Evolutionary conservation across 2,113 vertebrate species (phyloP).

Genomic region (Oncorhynchus nerka): DNA sequence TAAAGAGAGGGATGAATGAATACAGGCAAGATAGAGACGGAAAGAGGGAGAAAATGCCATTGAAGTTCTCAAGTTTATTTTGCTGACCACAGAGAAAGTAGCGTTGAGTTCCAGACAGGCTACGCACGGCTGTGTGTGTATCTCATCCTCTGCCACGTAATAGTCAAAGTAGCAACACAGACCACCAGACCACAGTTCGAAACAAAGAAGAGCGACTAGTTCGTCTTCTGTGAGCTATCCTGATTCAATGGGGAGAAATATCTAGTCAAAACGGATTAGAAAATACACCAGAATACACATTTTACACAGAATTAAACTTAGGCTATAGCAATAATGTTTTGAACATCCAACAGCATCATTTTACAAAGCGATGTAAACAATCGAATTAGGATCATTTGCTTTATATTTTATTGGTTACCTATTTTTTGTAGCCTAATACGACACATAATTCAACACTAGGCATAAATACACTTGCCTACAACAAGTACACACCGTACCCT

Average conservation of each 20-base stretch:
- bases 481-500: not conserved
- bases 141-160: conserved; percentile 67
- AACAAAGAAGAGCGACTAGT: conserved; percentile 28
- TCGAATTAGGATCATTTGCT: not conserved
- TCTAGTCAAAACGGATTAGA: not conserved
- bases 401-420: not conserved
- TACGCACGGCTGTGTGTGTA: not conserved
- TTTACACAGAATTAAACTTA: not conserved
- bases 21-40: not conserved
- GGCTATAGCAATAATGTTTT: not conserved
- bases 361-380: not conserved
- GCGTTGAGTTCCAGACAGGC: not conserved
- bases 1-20: not conserved
- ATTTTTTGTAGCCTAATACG: not conserved
- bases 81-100: not conserved
- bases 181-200: conserved; percentile 10
- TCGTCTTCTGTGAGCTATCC: not conserved
- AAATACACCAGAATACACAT: not conserved
- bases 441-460: not conserved
- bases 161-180: conserved; percentile 52
- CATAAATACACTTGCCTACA: not conserved
- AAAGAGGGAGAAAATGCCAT: not conserved
- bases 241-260: not conserved
- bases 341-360: not conserved
- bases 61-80: not conserved